phyloP scores from a whole-genome alignment of 1,140 invertebrate genomes.

The Drosophila novamexicana region DNA sequence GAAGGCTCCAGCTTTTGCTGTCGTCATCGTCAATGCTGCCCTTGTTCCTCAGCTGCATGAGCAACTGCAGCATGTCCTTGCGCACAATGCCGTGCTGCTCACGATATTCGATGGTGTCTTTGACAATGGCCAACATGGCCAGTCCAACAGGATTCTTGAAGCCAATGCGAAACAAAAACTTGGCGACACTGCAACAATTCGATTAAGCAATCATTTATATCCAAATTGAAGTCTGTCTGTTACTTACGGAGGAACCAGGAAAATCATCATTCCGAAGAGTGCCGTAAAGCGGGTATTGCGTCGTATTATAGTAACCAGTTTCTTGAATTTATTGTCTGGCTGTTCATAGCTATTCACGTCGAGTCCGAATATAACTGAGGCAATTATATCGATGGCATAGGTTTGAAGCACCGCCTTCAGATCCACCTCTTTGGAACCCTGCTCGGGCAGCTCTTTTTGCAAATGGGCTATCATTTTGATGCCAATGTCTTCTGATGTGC shows the following conservation, averaged over 20 bases:
- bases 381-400: conserved; percentile 77
- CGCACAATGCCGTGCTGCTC: conserved; percentile 85
- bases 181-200: conserved; percentile 40
- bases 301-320: conserved; percentile 30
- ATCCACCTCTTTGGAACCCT: conserved; percentile 54
- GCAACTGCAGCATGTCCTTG: conserved; percentile 86
- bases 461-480: conserved; percentile 75
- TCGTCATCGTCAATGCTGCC: conserved; percentile 78
- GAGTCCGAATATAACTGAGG: conserved; percentile 71
- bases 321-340: conserved; percentile 68
- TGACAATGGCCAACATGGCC: conserved; percentile 83
- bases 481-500: conserved; percentile 84
- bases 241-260: conserved; percentile 71
- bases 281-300: conserved; percentile 21
- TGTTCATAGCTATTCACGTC: conserved; percentile 72
- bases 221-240: fast-evolving
- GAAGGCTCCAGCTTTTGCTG: conserved; percentile 61
- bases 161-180: conserved; percentile 56
- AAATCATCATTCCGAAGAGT: conserved; percentile 55
- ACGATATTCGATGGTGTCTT: conserved; percentile 85
- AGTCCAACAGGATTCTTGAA: conserved; percentile 39
- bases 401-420: conserved; percentile 59
- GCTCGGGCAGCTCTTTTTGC: conserved; percentile 47
- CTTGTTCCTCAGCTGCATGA: conserved; percentile 85
- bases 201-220: background rate